Evolutionary conservation across 2,888 invertebrate genomes (phyloP).

Genomic region (Metallyticus violacea): DNA sequence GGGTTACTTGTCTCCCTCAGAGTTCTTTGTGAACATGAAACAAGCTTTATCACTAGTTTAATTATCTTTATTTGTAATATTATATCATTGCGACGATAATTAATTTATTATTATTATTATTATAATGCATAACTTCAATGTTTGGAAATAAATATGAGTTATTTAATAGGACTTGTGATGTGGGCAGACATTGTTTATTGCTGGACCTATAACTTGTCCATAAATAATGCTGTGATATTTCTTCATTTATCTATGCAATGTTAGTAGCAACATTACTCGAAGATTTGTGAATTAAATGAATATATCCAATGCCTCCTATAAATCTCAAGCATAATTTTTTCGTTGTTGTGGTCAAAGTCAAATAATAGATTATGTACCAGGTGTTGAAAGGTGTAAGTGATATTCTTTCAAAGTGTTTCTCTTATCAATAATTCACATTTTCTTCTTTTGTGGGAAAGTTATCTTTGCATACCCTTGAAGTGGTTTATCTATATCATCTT

Average conservation of each 20-base stretch:
- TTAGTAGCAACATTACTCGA: slow-evolving; percentile 1
- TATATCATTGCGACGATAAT: neutral
- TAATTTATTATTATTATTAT: neutral
- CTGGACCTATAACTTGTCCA: slow-evolving; percentile 27
- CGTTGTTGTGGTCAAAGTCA: neutral
- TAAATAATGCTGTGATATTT: slow-evolving; percentile 33
- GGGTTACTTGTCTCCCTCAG: neutral
- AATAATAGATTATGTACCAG: neutral
- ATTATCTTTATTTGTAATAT: neutral
- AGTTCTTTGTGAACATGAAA: neutral
- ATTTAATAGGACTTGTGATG: slow-evolving; percentile 17
- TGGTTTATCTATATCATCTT: neutral
- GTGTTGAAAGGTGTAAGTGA: neutral
- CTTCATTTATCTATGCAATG: slow-evolving; percentile 19
- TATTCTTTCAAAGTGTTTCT: neutral
- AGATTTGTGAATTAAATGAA: neutral
- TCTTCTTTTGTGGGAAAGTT: neutral
- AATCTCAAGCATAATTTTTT: neutral
- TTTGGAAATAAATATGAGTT: neutral
- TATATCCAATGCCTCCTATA: neutral
- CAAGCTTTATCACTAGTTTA: slow-evolving; percentile 8
- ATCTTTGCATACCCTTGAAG: neutral
- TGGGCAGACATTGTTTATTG: slow-evolving; percentile 19
- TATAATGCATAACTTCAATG: neutral
- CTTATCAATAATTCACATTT: neutral